Evolutionary conservation across 2,113 vertebrate species (phyloP).

Genomic region (Danio rerio): GRCz12tu NC_133179.1:18672001-18672500

Average conservation of each 20-base stretch:
- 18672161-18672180: too few species aligned
- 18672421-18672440: background rate
- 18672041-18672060: too few species aligned
- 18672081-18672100: too few species aligned
- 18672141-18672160: background rate
- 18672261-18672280: background rate
- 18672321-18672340: background rate
- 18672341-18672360: slow-evolving; percentile 1
- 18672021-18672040: too few species aligned
- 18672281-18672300: background rate
- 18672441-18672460: slow-evolving; percentile 24
- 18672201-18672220: background rate
- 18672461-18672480: background rate
- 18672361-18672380: slow-evolving; percentile 18
- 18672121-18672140: too few species aligned
- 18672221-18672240: too few species aligned
- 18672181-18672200: too few species aligned
- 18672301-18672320: background rate
- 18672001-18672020: too few species aligned
- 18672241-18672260: background rate
- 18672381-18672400: slow-evolving; percentile 21
- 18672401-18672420: slow-evolving; percentile 18
- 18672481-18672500: slow-evolving; percentile 18
- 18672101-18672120: too few species aligned
- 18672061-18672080: too few species aligned